Base-by-base conservation (phyloP, 2,888 invertebrate species). In the Bibio marci region DNA sequence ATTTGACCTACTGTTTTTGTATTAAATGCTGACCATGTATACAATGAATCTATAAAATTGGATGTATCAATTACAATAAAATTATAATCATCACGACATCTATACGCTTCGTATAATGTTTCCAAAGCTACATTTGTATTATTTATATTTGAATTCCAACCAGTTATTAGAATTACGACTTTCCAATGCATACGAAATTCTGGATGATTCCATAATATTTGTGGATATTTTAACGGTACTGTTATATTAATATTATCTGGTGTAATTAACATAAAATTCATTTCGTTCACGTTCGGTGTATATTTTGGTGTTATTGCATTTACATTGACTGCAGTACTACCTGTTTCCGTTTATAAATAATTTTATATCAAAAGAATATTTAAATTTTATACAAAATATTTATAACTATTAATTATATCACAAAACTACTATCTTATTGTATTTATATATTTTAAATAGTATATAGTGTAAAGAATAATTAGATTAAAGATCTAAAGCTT, bases 1-100 rank as follows among this genome's bases (percentile, higher is more conserved):
- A 48, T 46, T 41, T 48, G 45, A 3, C 60, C 60, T 39, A 61
- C 53, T 35, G 51, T 55, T 42, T 58, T 56, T 11, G 59, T 59
- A 41, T 59, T 59, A n/a, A 58, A 48, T 3, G 59, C 58, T 0
- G 59, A 56, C 59, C 59, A 59, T 3, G 54, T 51, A 44, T 59
- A 59, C 5, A 59, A 46, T 5, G 59, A 59, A 31, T 59, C 55
- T 19, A 59, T 53, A 28, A 50, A 58, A 5, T 47, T 46, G n/a
- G 55, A 57, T 3, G 49, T 52, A 44, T 59, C 59, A 30, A 59
- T 44, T 5, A 51, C 60, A 22, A 22, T 22, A 22, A 22, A 22
- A 22, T 22, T 22, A 22, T 22, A 22, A 22, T 22, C 40, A 15
- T 32, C 37, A 11, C 40, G 36, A 18, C 36, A 18, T 11, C 18